A percentile compares a stretch with the other conserved stretches of the same genome.
phyloP scores from a whole-genome alignment of 2,113 vertebrate genomes.

The Anolis carolinensis region DNA sequence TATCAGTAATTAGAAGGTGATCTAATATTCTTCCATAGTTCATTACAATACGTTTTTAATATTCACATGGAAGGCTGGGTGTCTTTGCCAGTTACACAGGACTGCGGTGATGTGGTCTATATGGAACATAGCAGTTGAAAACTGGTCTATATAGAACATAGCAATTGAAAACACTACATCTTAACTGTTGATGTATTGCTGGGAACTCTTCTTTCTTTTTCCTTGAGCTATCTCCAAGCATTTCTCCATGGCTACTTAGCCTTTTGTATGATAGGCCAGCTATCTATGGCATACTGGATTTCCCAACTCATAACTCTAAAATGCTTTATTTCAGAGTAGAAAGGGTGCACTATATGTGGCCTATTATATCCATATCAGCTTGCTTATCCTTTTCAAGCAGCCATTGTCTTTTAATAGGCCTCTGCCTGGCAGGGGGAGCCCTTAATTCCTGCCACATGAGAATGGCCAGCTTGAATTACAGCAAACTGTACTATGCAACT shows the following conservation, averaged over 20 bases:
- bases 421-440: slow-evolving; percentile 77
- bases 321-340: slow-evolving; percentile 81
- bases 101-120: not conserved
- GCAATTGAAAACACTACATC: slow-evolving; percentile 55
- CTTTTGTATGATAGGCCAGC: slow-evolving; percentile 62
- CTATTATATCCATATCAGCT: slow-evolving; percentile 84
- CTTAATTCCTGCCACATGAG: slow-evolving; percentile 79
- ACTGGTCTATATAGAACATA: slow-evolving; percentile 43
- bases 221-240: slow-evolving; percentile 66
- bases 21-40: not conserved
- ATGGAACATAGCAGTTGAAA: slow-evolving; percentile 58
- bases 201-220: slow-evolving; percentile 54
- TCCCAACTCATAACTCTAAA: slow-evolving; percentile 78
- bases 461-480: slow-evolving; percentile 83
- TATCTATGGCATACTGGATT: slow-evolving; percentile 71
- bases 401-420: slow-evolving; percentile 83
- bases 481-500: slow-evolving; percentile 73
- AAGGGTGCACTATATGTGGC: slow-evolving; percentile 78
- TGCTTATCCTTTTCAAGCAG: slow-evolving; percentile 81
- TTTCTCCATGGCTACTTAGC: slow-evolving; percentile 69
- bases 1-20: slow-evolving; percentile 16
- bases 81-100: slow-evolving; percentile 39
- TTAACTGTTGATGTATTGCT: slow-evolving; percentile 59
- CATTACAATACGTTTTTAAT: slow-evolving; percentile 31
- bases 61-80: slow-evolving; percentile 39